Base-by-base conservation (phyloP, 2,113 vertebrate species). In the Carlito syrichta region DNA sequence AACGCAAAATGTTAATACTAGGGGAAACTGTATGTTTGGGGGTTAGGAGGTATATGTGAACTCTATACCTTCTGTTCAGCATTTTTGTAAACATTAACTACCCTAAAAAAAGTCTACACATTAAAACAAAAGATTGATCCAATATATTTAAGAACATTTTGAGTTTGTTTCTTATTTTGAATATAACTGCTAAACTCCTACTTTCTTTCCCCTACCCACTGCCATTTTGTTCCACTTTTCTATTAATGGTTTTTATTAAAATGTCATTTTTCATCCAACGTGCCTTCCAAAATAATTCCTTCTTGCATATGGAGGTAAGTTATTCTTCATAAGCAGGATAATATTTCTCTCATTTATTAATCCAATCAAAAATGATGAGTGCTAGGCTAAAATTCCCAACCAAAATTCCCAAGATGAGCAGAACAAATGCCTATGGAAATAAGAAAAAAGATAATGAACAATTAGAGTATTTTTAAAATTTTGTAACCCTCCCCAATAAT, bases 361-460 rank as follows among this genome's bases (percentile, higher is more conserved):
- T 92, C 99, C 99, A 99, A 35, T 98, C 98, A 97, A 99, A 97
- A 96, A 99, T 96, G 73, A 99, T 99, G 88, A 99, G 85, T 88
- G 97, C 95, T 87, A 99, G 98, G 98, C 99, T 99, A 97, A 99
- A 96, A 91, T 98, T 97, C 66, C 99, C 99, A 97, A 99, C 98
- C 87, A 99, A 97, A 96, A 99, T n/a, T 23, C 99, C 99, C 94
- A 99, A 99, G 94, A 99, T 45, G 97, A 99, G 96, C 97, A 99
- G 97, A 20, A 98, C 60, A 60, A 98, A 97, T 0, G 99, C 99
- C 99, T 99, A 98, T 60, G 68, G 94, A 98, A 97, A 98, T 89
- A 96, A 96, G 69, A 89, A 94, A 98, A 97, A 73, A 79, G 95
- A 96, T 89, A 95, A 77, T 94, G 4, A 73, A 71, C 11, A 89